phyloP scores from a whole-genome alignment of 2,797 vertebrate species.

The Champsocephalus gunnari region DNA sequence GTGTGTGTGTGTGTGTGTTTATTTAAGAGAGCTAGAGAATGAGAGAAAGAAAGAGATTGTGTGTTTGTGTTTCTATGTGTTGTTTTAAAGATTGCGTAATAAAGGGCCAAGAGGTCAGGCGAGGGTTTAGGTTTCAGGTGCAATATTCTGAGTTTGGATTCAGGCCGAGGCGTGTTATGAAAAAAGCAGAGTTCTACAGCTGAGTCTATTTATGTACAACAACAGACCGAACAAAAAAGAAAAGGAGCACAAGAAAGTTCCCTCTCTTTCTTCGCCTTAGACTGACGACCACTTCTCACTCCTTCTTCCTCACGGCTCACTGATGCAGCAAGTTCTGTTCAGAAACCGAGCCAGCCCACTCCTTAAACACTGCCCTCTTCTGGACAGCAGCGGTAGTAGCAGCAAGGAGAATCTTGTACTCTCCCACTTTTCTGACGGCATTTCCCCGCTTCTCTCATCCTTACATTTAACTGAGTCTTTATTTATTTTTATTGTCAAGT shows the following conservation, averaged over 20 bases:
- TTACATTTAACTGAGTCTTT: constrained; percentile 26
- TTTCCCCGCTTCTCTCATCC: constrained; percentile 24
- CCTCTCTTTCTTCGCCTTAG: constrained; percentile 45
- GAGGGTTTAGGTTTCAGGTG: constrained; percentile 55
- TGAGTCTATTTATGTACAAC: constrained; percentile 76
- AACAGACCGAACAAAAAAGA: constrained; percentile 38
- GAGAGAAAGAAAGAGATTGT: background rate
- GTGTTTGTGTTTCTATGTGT: background rate
- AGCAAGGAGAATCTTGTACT: constrained; percentile 70
- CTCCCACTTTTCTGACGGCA: constrained; percentile 67
- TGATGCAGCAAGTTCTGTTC: constrained; percentile 67
- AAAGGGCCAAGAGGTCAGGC: constrained; percentile 58
- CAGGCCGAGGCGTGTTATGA: constrained; percentile 70
- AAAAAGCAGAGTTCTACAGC: constrained; percentile 68
- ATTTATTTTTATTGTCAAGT: constrained; percentile 34
- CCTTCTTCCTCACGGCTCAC: constrained; percentile 52
- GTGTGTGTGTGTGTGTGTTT: constrained; percentile 38
- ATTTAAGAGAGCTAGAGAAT: constrained; percentile 6
- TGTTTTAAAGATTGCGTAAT: constrained; percentile 39
- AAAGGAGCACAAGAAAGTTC: constrained; percentile 30
- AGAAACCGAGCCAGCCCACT: constrained; percentile 38
- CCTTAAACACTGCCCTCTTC: constrained; percentile 62
- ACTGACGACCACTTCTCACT: constrained; percentile 31
- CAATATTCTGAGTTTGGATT: constrained; percentile 70
- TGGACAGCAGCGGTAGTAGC: constrained; percentile 75